Conservation (phyloP, 2,888 invertebrate genomes). For the Tipula lateralis region DNA sequence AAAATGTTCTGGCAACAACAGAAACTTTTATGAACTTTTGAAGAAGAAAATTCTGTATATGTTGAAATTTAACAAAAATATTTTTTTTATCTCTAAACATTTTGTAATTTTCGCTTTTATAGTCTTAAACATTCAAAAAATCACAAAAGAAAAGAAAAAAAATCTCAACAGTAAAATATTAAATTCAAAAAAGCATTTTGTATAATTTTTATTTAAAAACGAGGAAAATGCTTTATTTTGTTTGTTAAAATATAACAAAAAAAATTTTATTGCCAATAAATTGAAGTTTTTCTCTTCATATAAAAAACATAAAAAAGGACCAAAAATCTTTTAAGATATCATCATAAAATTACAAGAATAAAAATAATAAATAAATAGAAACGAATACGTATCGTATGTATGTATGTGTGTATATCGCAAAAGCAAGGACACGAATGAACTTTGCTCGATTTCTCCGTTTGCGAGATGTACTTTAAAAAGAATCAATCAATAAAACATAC, state of each 20-base stretch:
- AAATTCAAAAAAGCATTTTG: slow-evolving; percentile 20
- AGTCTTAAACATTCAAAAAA: not conserved
- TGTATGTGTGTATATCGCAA: not conserved
- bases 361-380: not conserved
- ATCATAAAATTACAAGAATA: slow-evolving; percentile 25
- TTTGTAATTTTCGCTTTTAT: not conserved
- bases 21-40: not conserved
- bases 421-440: not conserved
- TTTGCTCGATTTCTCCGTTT: not conserved
- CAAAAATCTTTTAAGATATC: slow-evolving; percentile 28
- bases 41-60: not conserved
- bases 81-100: not conserved
- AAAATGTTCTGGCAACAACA: not conserved
- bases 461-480: not conserved
- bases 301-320: slow-evolving; percentile 13
- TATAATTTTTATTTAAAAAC: not conserved
- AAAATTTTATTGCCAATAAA: slow-evolving; percentile 27
- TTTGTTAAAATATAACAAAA: not conserved
- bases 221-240: not conserved
- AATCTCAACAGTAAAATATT: not conserved
- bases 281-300: not conserved
- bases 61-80: not conserved
- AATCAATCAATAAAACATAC: slow-evolving; percentile 27
- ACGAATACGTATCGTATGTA: not conserved
- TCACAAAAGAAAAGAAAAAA: not conserved